phyloP scores from a whole-genome alignment of 2,113 vertebrate genomes.

The Neotoma lepida region DNA sequence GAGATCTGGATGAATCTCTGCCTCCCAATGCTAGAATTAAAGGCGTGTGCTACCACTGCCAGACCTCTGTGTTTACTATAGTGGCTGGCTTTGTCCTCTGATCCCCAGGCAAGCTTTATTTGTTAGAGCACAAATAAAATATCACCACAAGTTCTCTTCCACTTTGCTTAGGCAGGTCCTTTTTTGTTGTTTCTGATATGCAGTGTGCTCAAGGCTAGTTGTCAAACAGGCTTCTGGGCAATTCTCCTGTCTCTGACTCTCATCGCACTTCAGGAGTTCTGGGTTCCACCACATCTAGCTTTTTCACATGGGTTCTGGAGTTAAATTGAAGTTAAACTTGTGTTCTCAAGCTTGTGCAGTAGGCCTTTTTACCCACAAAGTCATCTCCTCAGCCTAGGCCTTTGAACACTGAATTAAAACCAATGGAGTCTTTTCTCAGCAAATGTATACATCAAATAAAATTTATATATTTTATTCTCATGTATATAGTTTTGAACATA shows the following conservation, averaged over 20 bases:
- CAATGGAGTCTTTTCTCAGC: not conserved
- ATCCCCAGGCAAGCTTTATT: too few relatives aligned
- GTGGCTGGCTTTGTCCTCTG: too few relatives aligned
- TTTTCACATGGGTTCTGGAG: not conserved
- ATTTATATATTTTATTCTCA: not conserved
- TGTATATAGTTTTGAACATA: constrained; percentile 15
- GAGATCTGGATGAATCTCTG: too few relatives aligned
- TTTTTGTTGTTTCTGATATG: not conserved
- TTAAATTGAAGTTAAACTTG: not conserved
- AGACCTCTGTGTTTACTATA: too few relatives aligned
- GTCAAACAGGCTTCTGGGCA: not conserved
- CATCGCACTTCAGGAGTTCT: not conserved
- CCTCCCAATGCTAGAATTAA: too few relatives aligned
- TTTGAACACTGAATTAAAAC: not conserved
- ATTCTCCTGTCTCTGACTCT: not conserved
- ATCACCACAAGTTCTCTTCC: too few relatives aligned
- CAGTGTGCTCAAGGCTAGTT: not conserved
- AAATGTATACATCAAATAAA: constrained; percentile 22
- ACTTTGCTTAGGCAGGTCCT: not conserved
- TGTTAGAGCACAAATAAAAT: too few relatives aligned
- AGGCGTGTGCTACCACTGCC: too few relatives aligned
- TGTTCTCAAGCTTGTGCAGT: not conserved
- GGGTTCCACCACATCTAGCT: not conserved
- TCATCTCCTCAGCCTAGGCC: not conserved
- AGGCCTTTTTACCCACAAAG: not conserved